Base-by-base conservation (phyloP, 30 jellyfish, hydroid and myxozoan genomes). In the Catostylus mosaicus region DNA sequence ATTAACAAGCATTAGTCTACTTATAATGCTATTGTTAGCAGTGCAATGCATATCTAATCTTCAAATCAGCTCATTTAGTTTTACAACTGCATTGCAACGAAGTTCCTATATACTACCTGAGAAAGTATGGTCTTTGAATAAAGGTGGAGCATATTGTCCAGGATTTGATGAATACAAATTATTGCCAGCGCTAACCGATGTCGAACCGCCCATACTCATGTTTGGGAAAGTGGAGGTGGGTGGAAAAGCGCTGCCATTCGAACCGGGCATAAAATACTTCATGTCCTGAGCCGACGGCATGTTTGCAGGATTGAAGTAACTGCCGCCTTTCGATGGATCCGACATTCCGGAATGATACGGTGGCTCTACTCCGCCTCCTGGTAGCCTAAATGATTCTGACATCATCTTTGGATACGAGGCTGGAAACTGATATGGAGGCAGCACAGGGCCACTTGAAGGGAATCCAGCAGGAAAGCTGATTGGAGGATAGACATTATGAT, bases 361-460 rank as follows among this genome's bases (percentile, higher is more conserved):
- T 70, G 88, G 51, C 33, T 93, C 99, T 23, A 83, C 95, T n/a
- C 96, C 93, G 20, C 86, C 82, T 0, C 97, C 96, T 11, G 95
- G 85, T 96, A 93, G 84, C 47, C 96, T 87, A 70, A 93, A 93
- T 10, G 99, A 95, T 46, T 93, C 99, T n/a, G 89, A 67, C 70
- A 94, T 75, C 91, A 93, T 78, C 84, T 93, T 93, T 33, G 95
- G 96, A 62, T 88, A 93, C 12, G 94, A 88, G 64, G 97, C 94
- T 48, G 98, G 91, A 75, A 88, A 93, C 86, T 93, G 99, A 56
- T 93, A 93, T n/a, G 97, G 97, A 22, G 97, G 97, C 60, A 88
- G 88, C 36, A 93, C 90, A 0, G 96, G 91, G 54, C 90, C 93
- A 36, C 89, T 89, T 20, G 85, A 63, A 12, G 95, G 95, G 63